Conservation (phyloP, 2,888 invertebrate genomes). For the Anodontia alba region DNA sequence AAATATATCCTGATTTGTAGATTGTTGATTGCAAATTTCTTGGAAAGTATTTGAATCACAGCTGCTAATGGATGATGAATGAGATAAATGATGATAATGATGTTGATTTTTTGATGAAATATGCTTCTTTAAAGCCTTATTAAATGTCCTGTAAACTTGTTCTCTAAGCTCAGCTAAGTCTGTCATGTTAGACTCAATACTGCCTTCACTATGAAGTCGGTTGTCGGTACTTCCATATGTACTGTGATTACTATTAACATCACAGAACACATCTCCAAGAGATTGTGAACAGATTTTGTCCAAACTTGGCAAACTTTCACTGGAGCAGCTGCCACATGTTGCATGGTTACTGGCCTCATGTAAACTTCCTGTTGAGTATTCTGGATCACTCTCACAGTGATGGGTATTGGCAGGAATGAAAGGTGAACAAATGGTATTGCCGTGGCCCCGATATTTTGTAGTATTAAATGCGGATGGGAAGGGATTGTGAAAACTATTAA, state of each 20-base stretch:
- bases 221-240: constrained; percentile 9
- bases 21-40: constrained; percentile 11
- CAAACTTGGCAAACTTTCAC: constrained; percentile 14
- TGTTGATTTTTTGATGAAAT: neutral
- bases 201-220: neutral
- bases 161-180: neutral
- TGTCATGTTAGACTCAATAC: constrained; percentile 15
- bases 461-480: neutral
- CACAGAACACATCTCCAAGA: neutral
- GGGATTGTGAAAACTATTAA: constrained; percentile 1
- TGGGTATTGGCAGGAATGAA: neutral
- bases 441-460: neutral
- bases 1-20: neutral
- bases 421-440: neutral
- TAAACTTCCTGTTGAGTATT: constrained; percentile 49
- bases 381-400: constrained; percentile 52
- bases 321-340: constrained; percentile 63
- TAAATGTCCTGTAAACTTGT: neutral
- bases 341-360: constrained; percentile 64
- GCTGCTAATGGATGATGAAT: constrained; percentile 12
- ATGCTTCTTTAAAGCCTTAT: constrained; percentile 16
- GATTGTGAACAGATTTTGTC: neutral
- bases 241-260: constrained; percentile 4
- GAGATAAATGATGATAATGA: neutral
- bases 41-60: constrained; percentile 23